Evolutionary conservation across 2,797 vertebrate species (phyloP).

Genomic region (Tamandua tetradactyla): DNA sequence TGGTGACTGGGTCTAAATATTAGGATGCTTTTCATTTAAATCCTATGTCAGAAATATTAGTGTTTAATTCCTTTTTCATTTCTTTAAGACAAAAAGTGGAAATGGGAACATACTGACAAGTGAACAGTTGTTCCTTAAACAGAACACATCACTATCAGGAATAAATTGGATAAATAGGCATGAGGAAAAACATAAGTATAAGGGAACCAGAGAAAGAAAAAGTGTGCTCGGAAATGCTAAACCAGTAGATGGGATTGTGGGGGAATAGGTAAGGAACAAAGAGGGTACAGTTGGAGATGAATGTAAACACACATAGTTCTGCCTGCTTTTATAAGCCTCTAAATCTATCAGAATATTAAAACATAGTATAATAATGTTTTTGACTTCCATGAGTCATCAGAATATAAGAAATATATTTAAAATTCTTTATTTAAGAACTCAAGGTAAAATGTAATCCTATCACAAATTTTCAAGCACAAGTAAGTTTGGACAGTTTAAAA

Average conservation of each 20-base stretch:
- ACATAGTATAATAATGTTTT: not conserved
- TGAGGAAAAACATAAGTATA: not conserved
- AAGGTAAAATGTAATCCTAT: conserved; percentile 15
- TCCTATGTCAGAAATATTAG: conserved; percentile 8
- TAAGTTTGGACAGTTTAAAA: conserved; percentile 30
- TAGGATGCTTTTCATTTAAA: conserved; percentile 9
- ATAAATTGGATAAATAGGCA: too few relatives aligned
- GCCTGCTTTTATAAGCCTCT: not conserved
- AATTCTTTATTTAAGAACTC: conserved; percentile 21
- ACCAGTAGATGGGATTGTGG: too few relatives aligned
- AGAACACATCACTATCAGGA: not conserved
- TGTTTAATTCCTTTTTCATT: conserved; percentile 16
- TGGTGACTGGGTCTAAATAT: conserved; percentile 42
- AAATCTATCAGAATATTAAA: not conserved
- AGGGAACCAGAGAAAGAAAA: not conserved
- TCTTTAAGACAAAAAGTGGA: not conserved
- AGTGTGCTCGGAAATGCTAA: not conserved
- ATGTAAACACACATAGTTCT: not conserved
- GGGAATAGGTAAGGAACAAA: not conserved
- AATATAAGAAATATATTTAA: conserved; percentile 3
- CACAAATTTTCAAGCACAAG: conserved; percentile 44
- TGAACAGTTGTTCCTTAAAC: not conserved
- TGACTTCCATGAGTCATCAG: not conserved
- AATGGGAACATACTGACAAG: not conserved
- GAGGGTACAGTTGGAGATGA: not conserved